phyloP scores from a whole-genome alignment of 2,888 invertebrate species.

The Scaptomyza flava region DNA sequence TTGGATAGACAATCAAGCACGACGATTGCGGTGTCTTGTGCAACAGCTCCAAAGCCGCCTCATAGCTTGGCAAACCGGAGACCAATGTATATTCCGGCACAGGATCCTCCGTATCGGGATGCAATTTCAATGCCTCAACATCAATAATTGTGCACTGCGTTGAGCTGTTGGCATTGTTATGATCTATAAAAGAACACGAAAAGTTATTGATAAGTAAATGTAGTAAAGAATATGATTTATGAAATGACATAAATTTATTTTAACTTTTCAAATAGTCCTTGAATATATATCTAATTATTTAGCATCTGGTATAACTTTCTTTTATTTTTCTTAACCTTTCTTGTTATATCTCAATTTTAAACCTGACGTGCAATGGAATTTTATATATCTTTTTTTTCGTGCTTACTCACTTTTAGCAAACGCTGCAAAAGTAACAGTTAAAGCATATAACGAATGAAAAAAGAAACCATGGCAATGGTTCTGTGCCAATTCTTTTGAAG shows the following conservation, averaged over 20 bases:
- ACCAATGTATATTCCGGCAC: conserved; percentile 88
- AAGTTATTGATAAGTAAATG: conserved; percentile 26
- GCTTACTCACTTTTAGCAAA: conserved; percentile 20
- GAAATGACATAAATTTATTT: not conserved
- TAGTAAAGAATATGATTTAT: too few relatives aligned
- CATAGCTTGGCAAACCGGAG: conserved; percentile 87
- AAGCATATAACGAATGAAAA: conserved; percentile 4
- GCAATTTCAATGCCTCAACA: conserved; percentile 82
- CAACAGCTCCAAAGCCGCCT: conserved; percentile 87
- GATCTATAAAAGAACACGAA: conserved; percentile 50
- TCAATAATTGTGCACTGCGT: conserved; percentile 76
- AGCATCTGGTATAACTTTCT: conserved; percentile 1
- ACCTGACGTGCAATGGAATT: conserved; percentile 12
- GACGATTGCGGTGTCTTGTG: conserved; percentile 82
- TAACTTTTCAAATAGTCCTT: not conserved
- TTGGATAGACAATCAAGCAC: conserved; percentile 82
- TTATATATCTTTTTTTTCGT: not conserved
- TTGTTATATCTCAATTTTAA: too few relatives aligned
- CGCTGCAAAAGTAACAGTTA: conserved; percentile 13
- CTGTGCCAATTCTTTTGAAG: conserved; percentile 26
- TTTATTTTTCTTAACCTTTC: not conserved
- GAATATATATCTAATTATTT: too few relatives aligned
- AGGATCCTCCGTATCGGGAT: conserved; percentile 85
- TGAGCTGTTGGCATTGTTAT: conserved; percentile 61
- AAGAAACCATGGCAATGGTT: conserved; percentile 22